A percentile compares a stretch with the other conserved stretches of the same genome.
These are phyloP conservation scores for Glomeris marginata DNA, from an alignment of 2,888 invertebrate genomes.

Conservation along the genomic window DNA sequence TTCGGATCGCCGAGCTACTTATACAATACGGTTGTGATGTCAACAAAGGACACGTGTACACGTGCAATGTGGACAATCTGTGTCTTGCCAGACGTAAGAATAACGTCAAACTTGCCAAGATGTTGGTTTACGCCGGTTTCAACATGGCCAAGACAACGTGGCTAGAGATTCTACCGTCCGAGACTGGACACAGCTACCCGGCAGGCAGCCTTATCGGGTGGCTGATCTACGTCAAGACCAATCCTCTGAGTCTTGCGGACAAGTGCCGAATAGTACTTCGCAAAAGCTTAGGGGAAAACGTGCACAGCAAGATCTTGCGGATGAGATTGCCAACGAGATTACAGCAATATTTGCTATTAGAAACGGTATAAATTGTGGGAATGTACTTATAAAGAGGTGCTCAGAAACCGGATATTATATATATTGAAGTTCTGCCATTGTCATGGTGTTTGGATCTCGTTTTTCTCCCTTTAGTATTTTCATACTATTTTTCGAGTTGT, in stretches of 20 bases:
- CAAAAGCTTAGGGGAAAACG: slow-evolving; percentile 29
- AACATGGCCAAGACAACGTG: slow-evolving; percentile 18
- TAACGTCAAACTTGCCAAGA: slow-evolving; percentile 21
- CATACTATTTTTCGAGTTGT: too few relatives aligned
- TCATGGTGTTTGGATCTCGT: too few relatives aligned
- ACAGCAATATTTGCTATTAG: slow-evolving; percentile 12
- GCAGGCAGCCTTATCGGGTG: slow-evolving; percentile 22
- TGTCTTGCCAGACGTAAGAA: slow-evolving; percentile 21
- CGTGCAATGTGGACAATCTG: slow-evolving; percentile 33
- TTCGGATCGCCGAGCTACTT: slow-evolving; percentile 38
- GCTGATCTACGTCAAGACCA: slow-evolving; percentile 33
- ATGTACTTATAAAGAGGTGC: too few relatives aligned
- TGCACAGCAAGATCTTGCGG: slow-evolving; percentile 31
- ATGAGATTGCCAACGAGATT: slow-evolving; percentile 40
- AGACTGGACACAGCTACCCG: slow-evolving; percentile 8
- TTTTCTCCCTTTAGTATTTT: too few relatives aligned
- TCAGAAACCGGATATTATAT: too few relatives aligned
- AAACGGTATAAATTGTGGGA: not conserved
- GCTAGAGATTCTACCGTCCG: slow-evolving; percentile 27
- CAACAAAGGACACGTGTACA: slow-evolving; percentile 41
- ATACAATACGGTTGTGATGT: slow-evolving; percentile 48
- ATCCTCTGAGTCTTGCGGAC: slow-evolving; percentile 40
- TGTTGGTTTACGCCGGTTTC: slow-evolving; percentile 34
- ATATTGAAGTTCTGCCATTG: too few relatives aligned
- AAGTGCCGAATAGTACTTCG: slow-evolving; percentile 43